Evolutionary conservation across 2,888 invertebrate species (phyloP), one percentile per base, ranked within the genome.

Genomic region (Hesperia comma): DNA sequence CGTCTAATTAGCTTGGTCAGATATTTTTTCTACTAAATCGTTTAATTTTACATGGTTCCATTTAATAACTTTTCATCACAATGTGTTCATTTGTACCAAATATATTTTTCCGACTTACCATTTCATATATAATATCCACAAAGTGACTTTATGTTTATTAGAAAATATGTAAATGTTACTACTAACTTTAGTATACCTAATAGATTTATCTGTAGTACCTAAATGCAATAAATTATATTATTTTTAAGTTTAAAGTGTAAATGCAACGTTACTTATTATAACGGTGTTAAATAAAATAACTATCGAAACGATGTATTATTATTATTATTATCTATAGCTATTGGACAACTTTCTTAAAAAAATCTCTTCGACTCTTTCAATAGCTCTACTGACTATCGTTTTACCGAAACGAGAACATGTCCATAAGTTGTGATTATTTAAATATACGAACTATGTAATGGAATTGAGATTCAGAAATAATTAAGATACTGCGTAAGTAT

Each of bases 31-130:
- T 10, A 8, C 10, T 1, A 37, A 37, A 12, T 37, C 37, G 12
- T 26, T 26, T 37, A 12, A 37, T 8, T 12, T 37, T 12, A 1
- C 32, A 32, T 33, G 12, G 21, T 46, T 49, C 40, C 51, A 57
- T 15, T 55, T 17, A n/a, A 64, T 41, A 46, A 55, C 75, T 74
- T 74, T 77, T 83, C 88, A 90, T 89, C 90, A 87, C 88, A 87
- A 87, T 90, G 89, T 89, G 90, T 91, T 90, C 90, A 88, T 78
- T 82, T 78, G 83, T 85, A 89, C 90, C 90, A 91, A 91, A 90
- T 88, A 85, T 82, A 82, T 78, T 80, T 83, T 84, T 83, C 83
- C 83, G 73, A 77, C 79, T 75, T 81, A 80, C 77, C 75, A 76
- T 77, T 80, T 80, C 78, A 63, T 67, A 77, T 80, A 68, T 75